Base-by-base conservation (phyloP, 2,888 invertebrate genomes). In the Tachystola acroxantha region DNA sequence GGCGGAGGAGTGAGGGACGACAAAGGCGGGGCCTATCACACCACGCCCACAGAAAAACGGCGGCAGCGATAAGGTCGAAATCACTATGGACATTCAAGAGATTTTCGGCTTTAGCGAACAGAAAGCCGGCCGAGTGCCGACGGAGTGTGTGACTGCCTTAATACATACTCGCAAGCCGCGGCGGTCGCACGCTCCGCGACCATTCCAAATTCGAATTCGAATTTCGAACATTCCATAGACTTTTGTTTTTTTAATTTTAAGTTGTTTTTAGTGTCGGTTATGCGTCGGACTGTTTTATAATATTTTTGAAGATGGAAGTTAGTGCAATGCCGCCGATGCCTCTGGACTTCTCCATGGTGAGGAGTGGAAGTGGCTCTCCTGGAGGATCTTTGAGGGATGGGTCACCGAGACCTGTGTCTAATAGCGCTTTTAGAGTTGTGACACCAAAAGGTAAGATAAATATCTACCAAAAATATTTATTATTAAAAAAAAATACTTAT, bases 391-490 rank as follows among this genome's bases (percentile, higher is more conserved):
- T 80, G 41, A 64, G 84, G 45, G 80, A 78, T 36, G 67, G 61
- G 25, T 86, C 84, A 2, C 85, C 86, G 46, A 67, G 84, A 39
- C 75, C 77, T 34, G 80, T 78, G 20, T 78, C 82, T 19, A 84
- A 78, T 54, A 91, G 91, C 84, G 91, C 91, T 14, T 92, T 92
- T 65, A 86, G 91, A 52, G 89, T 91, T 36, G 91, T 92, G 54
- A 91, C 90, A 2, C 92, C 91, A 2, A 91, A 91, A 82, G 90
- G 90, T 76, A 77, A 75, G 69, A 46, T n/a, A n/a, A n/a, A n/a
- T n/a, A n/a, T n/a, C n/a, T n/a, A 7, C 5, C 7, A 29, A 2
- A 14, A 19, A 3, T 31, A 9, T 29, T 29, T 2, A n/a, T n/a
- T n/a, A n/a, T n/a, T n/a, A n/a, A n/a, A 12, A 9, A 1, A n/a